Percentiles rank a stretch among this genome's conserved stretches.
Conservation (phyloP, 1,140 invertebrate species). For the Zaprionus ornatus region DNA sequence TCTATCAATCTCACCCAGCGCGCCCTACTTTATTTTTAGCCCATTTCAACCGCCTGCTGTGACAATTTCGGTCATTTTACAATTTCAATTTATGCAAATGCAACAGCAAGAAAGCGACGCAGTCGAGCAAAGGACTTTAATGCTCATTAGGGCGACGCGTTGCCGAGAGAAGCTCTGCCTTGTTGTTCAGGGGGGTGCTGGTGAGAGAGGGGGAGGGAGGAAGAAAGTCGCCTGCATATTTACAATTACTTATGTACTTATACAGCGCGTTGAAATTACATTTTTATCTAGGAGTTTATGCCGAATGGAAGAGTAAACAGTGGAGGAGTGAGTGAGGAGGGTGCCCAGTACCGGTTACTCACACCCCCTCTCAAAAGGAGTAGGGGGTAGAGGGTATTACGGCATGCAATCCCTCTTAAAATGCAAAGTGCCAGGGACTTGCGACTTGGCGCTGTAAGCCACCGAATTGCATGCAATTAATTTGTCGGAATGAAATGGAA, state of each 20-base stretch:
- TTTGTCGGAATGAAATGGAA: constrained; percentile 36
- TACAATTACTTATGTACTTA: constrained; percentile 49
- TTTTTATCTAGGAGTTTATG: constrained; percentile 36
- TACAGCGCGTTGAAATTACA: constrained; percentile 38
- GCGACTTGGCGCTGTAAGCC: constrained; percentile 38
- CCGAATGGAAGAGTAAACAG: background rate
- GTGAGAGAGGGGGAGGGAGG: background rate
- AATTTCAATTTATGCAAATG: constrained; percentile 78
- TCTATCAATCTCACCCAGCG: background rate
- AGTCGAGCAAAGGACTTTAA: constrained; percentile 51
- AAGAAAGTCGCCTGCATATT: constrained; percentile 58
- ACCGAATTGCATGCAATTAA: constrained; percentile 74
- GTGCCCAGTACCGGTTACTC: background rate
- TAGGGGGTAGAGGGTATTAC: background rate
- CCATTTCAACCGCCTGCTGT: constrained; percentile 25
- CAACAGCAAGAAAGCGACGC: constrained; percentile 42
- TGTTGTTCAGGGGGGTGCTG: no score
- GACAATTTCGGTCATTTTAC: constrained; percentile 40
- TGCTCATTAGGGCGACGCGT: constrained; percentile 61
- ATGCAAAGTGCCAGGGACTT: constrained; percentile 57
- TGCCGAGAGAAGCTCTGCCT: background rate
- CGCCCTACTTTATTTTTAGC: background rate
- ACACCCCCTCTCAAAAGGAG: background rate
- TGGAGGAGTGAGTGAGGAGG: no score
- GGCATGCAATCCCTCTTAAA: constrained; percentile 38